phyloP scores from a whole-genome alignment of 2,113 vertebrate species.

The Erythrocebus patas region DNA sequence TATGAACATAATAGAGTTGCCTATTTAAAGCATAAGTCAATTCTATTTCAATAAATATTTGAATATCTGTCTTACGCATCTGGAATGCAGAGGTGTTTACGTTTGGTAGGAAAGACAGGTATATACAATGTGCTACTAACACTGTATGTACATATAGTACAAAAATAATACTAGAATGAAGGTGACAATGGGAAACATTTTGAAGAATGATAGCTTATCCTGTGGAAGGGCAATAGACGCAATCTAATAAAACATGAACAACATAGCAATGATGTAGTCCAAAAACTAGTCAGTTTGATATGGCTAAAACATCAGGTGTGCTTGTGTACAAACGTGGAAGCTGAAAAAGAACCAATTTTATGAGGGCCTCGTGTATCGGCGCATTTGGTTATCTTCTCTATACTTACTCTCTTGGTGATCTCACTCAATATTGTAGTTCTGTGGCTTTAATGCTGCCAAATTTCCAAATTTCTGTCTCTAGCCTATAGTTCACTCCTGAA shows the following conservation, averaged over 20 bases:
- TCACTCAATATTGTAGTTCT: background rate
- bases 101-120: background rate
- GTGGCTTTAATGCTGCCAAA: slow-evolving; percentile 2
- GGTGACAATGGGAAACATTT: background rate
- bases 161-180: background rate
- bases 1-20: background rate
- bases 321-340: background rate
- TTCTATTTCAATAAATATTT: slow-evolving; percentile 11
- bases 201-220: background rate
- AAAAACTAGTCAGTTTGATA: background rate
- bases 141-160: background rate
- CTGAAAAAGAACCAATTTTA: background rate
- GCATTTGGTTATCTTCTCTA: background rate
- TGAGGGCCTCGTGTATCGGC: background rate
- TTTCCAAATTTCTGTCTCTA: background rate
- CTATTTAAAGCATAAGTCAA: background rate
- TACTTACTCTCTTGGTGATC: background rate
- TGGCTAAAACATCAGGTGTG: background rate
- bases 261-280: background rate
- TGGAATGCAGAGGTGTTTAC: background rate
- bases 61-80: background rate
- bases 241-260: slow-evolving; percentile 3
- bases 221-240: background rate
- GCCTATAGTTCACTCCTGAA: background rate
- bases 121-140: background rate